Percentiles rank a stretch among this genome's conserved stretches.
Conservation (phyloP, 2,888 invertebrate species). For the Nomada fabriciana region DNA sequence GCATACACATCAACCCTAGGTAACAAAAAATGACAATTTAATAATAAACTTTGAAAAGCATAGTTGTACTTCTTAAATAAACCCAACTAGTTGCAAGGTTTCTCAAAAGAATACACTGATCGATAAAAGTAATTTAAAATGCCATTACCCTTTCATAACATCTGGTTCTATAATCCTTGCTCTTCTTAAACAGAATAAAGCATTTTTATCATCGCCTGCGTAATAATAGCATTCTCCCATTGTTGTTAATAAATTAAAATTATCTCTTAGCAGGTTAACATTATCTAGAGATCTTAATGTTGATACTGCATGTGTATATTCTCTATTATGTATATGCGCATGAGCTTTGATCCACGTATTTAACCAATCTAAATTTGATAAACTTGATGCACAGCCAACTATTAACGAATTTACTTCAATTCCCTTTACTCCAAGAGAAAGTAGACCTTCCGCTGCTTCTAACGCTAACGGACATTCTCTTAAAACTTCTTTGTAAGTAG, state of each 20-base stretch:
- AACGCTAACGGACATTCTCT: conserved; percentile 91
- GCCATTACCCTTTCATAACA: conserved; percentile 78
- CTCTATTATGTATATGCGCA: conserved; percentile 88
- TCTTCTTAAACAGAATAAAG: conserved; percentile 86
- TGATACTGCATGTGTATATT: conserved; percentile 89
- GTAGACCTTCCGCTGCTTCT: conserved; percentile 90
- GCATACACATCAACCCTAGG: conserved; percentile 88
- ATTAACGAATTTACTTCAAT: conserved; percentile 91
- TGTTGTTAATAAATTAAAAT: conserved; percentile 88
- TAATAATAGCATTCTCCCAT: conserved; percentile 91
- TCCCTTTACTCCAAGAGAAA: conserved; percentile 90
- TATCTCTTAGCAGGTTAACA: conserved; percentile 88
- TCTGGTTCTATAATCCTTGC: conserved; percentile 82
- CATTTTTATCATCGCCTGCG: conserved; percentile 89
- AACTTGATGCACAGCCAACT: conserved; percentile 85
- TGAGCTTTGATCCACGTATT: conserved; percentile 88
- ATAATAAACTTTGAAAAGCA: conserved; percentile 16
- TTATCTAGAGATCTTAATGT: conserved; percentile 89
- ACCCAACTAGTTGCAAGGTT: background rate
- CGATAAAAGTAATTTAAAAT: background rate
- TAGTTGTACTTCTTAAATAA: background rate
- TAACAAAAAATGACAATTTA: background rate
- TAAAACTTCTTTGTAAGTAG: conserved; percentile 92
- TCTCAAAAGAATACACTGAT: background rate
- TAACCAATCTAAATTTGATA: conserved; percentile 85